Evolutionary conservation across 2,113 vertebrate species (phyloP).

Genomic region (Nesospiza acunhae): DNA sequence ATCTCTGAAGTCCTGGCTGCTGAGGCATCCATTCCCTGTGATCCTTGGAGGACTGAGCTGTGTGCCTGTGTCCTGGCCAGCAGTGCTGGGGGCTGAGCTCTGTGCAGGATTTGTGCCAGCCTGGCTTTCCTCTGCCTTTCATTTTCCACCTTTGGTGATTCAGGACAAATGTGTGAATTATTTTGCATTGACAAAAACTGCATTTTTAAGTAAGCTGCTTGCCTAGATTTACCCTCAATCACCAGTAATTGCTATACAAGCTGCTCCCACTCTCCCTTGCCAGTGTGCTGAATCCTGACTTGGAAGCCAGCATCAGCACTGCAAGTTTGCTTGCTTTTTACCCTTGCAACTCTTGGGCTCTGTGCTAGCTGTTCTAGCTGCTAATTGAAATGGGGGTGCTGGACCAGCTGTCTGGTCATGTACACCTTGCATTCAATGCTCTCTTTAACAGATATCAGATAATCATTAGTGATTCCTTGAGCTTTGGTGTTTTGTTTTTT

Average conservation of each 20-base stretch:
- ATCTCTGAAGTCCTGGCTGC: not conserved
- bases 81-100: not conserved
- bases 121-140: not conserved
- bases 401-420: not conserved
- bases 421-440: not conserved
- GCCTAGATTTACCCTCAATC: not conserved
- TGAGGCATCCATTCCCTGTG: not conserved
- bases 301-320: not conserved
- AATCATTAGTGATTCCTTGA: not conserved
- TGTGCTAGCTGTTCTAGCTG: not conserved
- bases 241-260: not conserved
- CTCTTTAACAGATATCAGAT: not conserved
- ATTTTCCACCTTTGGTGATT: not conserved
- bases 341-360: not conserved
- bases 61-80: accelerated
- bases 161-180: not conserved
- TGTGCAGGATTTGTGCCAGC: not conserved
- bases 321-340: not conserved
- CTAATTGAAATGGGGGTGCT: not conserved
- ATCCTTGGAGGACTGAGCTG: not conserved
- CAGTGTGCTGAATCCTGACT: not conserved
- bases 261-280: slow-evolving; percentile 3
- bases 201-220: not conserved
- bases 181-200: not conserved
- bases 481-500: too few relatives aligned